Base-by-base conservation (phyloP, 1,140 invertebrate genomes). In the Subanguina moxae region DNA sequence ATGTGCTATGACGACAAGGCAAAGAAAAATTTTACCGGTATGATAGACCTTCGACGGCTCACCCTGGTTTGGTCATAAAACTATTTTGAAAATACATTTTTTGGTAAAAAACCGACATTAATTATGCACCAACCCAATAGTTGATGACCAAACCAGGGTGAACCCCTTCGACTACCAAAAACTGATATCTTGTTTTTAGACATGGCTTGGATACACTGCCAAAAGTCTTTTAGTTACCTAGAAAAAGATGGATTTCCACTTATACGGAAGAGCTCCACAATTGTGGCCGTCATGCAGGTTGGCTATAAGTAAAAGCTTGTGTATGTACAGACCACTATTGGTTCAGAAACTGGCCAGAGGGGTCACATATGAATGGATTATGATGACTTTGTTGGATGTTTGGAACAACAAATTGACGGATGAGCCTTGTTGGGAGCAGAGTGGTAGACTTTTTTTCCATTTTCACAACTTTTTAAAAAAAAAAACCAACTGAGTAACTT, bases 1-100 rank as follows among this genome's bases (percentile, higher is more conserved):
- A 66, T 81, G 11, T 83, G 81, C 48, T 65, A 71, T 25, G 81
- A 80, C n/a, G 81, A 80, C 56, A 59, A 68, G 23, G 56, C 67
- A 17, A 74, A 76, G 17, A 69, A 72, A 19, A 65, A 77, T 23
- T 83, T 80, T 59, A 52, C 72, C n/a, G 68, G 81, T 59, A 38
- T 5, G 11, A 38, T 38, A 38, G 32, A 38, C 32, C 11, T 38
- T 67, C 77, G 32, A 38, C 3, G 3, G 11, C 32, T 38, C n/a
- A n/a, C n/a, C n/a, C n/a, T n/a, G n/a, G n/a, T n/a, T n/a, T n/a
- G n/a, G n/a, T n/a, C n/a, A n/a, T n/a, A n/a, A n/a, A n/a, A n/a
- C n/a, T n/a, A n/a, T n/a, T n/a, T n/a, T n/a, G n/a, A n/a, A n/a
- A n/a, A n/a, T n/a, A n/a, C n/a, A n/a, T n/a, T 38, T 38, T 38